Percentiles rank a stretch among this genome's conserved stretches.
These are phyloP conservation scores for Candoia aspera DNA, from an alignment of 2,113 vertebrate genomes.

Conservation along the genomic window DNA sequence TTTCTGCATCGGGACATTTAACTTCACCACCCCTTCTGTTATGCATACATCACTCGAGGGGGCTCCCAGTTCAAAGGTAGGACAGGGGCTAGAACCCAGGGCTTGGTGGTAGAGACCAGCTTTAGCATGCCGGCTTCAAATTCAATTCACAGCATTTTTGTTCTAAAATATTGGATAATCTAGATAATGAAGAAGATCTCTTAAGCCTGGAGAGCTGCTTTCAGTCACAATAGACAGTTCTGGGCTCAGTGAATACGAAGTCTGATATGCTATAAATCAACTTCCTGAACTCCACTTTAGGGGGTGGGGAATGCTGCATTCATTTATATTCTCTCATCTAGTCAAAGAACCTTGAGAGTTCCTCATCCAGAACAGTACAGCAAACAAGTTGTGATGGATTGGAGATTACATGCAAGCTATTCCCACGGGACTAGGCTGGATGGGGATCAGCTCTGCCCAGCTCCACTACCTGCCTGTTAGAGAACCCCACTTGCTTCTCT, in stretches of 20 bases:
- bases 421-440: background rate
- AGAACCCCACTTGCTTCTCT: background rate
- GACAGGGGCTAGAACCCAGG: background rate
- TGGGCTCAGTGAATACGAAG: background rate
- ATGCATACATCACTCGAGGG: background rate
- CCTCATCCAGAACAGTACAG: background rate
- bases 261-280: background rate
- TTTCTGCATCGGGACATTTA: too few species aligned
- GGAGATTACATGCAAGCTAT: background rate
- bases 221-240: background rate
- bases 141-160: background rate
- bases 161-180: background rate
- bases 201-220: constrained; percentile 1
- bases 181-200: background rate
- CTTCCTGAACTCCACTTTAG: background rate
- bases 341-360: background rate
- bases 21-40: background rate
- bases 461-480: too few species aligned
- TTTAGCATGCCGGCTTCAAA: background rate
- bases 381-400: background rate
- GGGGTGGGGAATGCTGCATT: background rate
- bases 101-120: background rate
- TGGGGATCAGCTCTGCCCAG: background rate
- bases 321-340: background rate
- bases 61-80: background rate